Evolutionary conservation across 2,113 vertebrate genomes (phyloP), one percentile per base, ranked within the genome.

Genomic region (Clarias gariepinus): DNA sequence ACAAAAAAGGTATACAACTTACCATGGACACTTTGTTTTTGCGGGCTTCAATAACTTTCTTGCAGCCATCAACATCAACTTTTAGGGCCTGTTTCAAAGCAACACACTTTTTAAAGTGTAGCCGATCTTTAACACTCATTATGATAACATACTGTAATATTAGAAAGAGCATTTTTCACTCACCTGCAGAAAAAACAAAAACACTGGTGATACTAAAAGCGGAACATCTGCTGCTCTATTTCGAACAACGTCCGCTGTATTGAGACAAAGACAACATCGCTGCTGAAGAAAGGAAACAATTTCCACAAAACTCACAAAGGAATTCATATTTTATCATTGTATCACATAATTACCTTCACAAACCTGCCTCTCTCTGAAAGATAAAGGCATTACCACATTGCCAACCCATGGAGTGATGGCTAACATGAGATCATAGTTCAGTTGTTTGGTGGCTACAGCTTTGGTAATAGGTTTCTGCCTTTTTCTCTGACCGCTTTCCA

Each of bases 371-470:
- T 77, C 8, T 89, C 6, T 33, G 86, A 15, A 86, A 2, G 0
- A 60, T 0, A 53, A 73, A 0, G 86, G 93, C 63, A 97, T 85
- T 9, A 95, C 76, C 23, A 96, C 81, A 0, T 97, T 94, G 0
- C 97, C 97, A 78, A 98, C 91, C 98, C 97, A 99, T 0, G 97
- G 96, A 0, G 91, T 91, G 63, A 98, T 89, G 0, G 96, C 96
- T 52, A 93, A 74, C 55, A 96, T 92, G 2, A 99, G 95, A 58
- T 89, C 89, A 28, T 91, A 93, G 41, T 91, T 86, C 1, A 96
- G 68, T 4, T 58, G 90, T 18, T 2, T 33, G 4, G 0, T 8
- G 61, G 16, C 0, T 12, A n/a, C 19, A 81, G 28, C 15, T 6
- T 68, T 52, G 23, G 2, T 4, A 4, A 4, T 16, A 2, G 10